Evolutionary conservation across 1,140 invertebrate species (phyloP).

Genomic region (Cryptotermes secundus): DNA sequence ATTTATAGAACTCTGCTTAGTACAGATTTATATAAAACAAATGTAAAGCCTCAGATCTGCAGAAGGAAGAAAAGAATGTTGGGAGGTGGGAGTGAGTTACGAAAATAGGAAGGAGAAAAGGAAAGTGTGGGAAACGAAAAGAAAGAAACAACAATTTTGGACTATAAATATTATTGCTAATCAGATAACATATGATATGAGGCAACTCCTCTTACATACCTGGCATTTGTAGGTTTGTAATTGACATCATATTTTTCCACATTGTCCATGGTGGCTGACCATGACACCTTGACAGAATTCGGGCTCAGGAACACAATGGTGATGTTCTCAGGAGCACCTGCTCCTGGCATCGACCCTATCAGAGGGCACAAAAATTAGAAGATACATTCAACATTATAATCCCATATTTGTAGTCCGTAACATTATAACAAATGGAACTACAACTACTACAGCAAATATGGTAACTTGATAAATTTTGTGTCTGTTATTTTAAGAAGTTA

Average conservation of each 20-base stretch:
- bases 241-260: slow-evolving; percentile 85
- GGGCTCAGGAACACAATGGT: slow-evolving; percentile 81
- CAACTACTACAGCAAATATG: too few relatives aligned
- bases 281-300: slow-evolving; percentile 76
- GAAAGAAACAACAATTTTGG: too few relatives aligned
- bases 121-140: too few relatives aligned
- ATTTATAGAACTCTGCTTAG: too few relatives aligned
- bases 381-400: neutral
- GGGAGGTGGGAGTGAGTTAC: too few relatives aligned
- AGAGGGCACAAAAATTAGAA: slow-evolving; percentile 39
- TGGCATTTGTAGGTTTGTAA: slow-evolving; percentile 77
- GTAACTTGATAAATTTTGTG: too few relatives aligned
- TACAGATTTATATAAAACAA: too few relatives aligned
- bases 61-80: too few relatives aligned
- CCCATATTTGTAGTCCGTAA: neutral
- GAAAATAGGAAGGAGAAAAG: too few relatives aligned
- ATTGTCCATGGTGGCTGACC: slow-evolving; percentile 71
- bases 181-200: neutral
- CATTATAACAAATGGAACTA: neutral
- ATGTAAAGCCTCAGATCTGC: too few relatives aligned
- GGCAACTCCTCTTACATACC: slow-evolving; percentile 53
- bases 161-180: too few relatives aligned
- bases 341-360: slow-evolving; percentile 72
- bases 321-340: slow-evolving; percentile 78
- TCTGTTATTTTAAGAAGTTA: too few relatives aligned